Conservation (phyloP, 2,888 invertebrate genomes). For the Cotesia congregata region DNA sequence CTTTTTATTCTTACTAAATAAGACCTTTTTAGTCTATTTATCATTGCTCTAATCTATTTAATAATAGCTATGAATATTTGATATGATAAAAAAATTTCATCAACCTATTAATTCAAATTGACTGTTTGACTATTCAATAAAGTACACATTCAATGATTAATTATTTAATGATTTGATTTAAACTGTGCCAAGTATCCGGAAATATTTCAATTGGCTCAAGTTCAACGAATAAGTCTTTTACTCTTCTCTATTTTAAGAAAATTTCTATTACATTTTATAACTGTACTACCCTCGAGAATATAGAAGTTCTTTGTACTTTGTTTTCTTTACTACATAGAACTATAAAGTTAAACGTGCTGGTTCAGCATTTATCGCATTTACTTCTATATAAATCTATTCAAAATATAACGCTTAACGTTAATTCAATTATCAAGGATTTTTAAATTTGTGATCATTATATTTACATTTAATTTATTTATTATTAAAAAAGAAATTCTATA, state of each 20-base stretch:
- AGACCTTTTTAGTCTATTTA: background rate
- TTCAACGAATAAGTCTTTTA: conserved; percentile 35
- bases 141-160: background rate
- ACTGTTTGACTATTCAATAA: background rate
- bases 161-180: background rate
- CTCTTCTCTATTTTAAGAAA: conserved; percentile 41
- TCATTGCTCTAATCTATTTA: background rate
- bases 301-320: conserved; percentile 3
- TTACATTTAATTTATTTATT: too few species aligned
- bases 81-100: too few species aligned
- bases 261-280: background rate
- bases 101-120: too few species aligned
- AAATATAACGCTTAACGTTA: background rate
- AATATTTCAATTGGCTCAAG: conserved; percentile 45
- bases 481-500: too few species aligned
- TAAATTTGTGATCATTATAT: too few species aligned
- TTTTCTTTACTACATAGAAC: background rate
- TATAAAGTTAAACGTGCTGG: background rate
- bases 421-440: background rate
- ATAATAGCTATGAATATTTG: background rate
- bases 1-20: conserved; percentile 4
- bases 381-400: conserved; percentile 1
- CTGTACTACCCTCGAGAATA: background rate
- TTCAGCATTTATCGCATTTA: background rate
- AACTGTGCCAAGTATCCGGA: conserved; percentile 27